Percentiles rank a stretch among this genome's conserved stretches.
These are phyloP conservation scores for Alfaro cultratus DNA, from an alignment of 2,797 vertebrate species.

Conservation along the genomic window DNA sequence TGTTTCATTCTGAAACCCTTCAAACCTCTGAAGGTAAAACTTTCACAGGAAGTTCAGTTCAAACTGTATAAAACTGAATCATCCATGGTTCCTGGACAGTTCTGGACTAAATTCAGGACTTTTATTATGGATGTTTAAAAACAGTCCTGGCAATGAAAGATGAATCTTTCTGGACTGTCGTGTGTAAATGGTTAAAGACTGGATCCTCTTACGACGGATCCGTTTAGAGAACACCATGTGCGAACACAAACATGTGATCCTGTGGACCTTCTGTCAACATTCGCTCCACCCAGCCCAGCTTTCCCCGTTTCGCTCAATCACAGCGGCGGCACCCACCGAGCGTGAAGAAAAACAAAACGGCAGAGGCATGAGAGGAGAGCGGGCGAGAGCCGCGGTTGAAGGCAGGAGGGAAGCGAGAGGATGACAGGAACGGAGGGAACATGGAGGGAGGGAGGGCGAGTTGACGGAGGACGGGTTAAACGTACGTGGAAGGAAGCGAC, in stretches of 20 bases:
- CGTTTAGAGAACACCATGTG: not conserved
- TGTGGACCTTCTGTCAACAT: slow-evolving; percentile 58
- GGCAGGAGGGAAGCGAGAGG: slow-evolving; percentile 52
- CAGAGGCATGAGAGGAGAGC: slow-evolving; percentile 56
- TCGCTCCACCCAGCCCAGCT: slow-evolving; percentile 39
- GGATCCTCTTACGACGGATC: not conserved
- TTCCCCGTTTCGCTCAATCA: slow-evolving; percentile 47
- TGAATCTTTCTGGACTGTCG: not conserved
- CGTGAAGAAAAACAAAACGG: slow-evolving; percentile 57
- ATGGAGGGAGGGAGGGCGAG: slow-evolving; percentile 57
- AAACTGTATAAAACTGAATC: not conserved
- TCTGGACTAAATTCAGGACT: not conserved
- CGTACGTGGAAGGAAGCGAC: slow-evolving; percentile 72
- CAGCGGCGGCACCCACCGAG: slow-evolving; percentile 60
- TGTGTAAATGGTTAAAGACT: not conserved
- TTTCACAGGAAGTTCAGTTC: not conserved
- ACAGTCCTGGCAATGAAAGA: not conserved
- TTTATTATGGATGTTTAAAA: not conserved
- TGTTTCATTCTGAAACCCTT: not conserved
- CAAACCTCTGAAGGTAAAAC: not conserved
- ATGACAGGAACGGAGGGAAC: slow-evolving; percentile 30
- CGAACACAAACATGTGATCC: slow-evolving; percentile 43
- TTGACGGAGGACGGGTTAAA: slow-evolving; percentile 68
- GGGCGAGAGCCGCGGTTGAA: slow-evolving; percentile 54
- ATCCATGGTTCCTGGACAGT: not conserved